Evolutionary conservation across 92 coral and sea anemone species (phyloP).

Genomic region (Siderastrea siderea): DNA sequence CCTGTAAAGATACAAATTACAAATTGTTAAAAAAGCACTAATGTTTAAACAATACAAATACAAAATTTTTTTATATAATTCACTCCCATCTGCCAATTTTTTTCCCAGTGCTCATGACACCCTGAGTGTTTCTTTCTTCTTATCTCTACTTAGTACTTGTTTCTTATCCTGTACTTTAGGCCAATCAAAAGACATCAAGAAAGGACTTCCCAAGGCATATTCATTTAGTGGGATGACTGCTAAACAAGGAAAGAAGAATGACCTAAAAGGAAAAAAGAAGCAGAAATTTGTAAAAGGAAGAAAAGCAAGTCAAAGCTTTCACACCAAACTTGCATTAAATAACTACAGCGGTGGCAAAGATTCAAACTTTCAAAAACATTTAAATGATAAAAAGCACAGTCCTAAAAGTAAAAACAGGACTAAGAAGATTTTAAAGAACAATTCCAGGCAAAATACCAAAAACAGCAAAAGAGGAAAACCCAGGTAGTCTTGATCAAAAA

Average conservation of each 20-base stretch:
- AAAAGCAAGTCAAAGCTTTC: constrained; percentile 41
- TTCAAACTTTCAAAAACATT: not conserved
- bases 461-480: not conserved
- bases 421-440: constrained; percentile 9
- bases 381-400: not conserved
- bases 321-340: not conserved
- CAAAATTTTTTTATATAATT: too few relatives aligned
- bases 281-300: constrained; percentile 31
- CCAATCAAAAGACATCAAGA: constrained; percentile 45
- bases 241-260: constrained; percentile 54
- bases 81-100: too few relatives aligned
- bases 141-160: not conserved
- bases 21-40: too few relatives aligned
- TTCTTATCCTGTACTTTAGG: constrained; percentile 41
- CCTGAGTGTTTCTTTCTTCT: not conserved
- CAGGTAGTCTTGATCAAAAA: not conserved
- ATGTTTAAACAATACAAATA: too few relatives aligned
- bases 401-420: not conserved
- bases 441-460: not conserved
- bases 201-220: constrained; percentile 70
- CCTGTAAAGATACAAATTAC: too few relatives aligned
- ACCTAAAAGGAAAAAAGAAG: constrained; percentile 48
- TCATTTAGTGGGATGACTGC: constrained; percentile 94
- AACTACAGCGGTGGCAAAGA: not conserved
- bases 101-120: too few relatives aligned